phyloP scores from a whole-genome alignment of 1,140 invertebrate genomes.

The Pogonus chalceus region DNA sequence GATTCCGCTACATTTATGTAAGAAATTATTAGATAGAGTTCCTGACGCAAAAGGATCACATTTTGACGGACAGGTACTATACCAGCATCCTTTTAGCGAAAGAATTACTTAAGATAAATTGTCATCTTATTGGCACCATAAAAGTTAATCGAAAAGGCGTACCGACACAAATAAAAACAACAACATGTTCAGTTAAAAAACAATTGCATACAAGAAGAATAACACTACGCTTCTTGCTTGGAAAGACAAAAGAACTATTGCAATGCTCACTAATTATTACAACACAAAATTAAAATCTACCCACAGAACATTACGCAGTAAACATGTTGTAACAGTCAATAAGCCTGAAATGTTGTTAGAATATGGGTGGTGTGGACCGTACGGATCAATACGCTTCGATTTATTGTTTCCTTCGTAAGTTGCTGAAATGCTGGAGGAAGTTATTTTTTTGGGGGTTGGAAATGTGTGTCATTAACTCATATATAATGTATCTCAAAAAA shows the following conservation, averaged over 20 bases:
- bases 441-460: constrained; percentile 20
- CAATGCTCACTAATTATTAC: too few relatives aligned
- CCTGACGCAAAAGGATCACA: constrained; percentile 11
- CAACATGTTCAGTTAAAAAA: too few relatives aligned
- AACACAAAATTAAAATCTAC: too few relatives aligned
- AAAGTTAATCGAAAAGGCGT: too few relatives aligned
- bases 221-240: too few relatives aligned
- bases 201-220: too few relatives aligned
- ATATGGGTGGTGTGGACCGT: constrained; percentile 20
- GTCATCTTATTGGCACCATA: too few relatives aligned
- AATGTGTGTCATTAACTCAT: constrained; percentile 19
- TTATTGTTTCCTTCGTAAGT: constrained; percentile 21
- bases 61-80: constrained; percentile 15
- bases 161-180: too few relatives aligned
- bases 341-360: constrained; percentile 18
- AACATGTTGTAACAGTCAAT: constrained; percentile 7
- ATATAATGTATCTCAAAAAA: constrained; percentile 18
- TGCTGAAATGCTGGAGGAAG: constrained; percentile 21
- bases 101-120: constrained; percentile 19
- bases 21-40: constrained; percentile 9
- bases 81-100: constrained; percentile 16
- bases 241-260: too few relatives aligned
- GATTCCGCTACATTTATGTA: constrained; percentile 13
- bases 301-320: constrained; percentile 12
- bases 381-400: constrained; percentile 20